Evolutionary conservation across 2,888 invertebrate genomes (phyloP), one percentile per base, ranked within the genome.

Genomic region (Metellina segmentata): DNA sequence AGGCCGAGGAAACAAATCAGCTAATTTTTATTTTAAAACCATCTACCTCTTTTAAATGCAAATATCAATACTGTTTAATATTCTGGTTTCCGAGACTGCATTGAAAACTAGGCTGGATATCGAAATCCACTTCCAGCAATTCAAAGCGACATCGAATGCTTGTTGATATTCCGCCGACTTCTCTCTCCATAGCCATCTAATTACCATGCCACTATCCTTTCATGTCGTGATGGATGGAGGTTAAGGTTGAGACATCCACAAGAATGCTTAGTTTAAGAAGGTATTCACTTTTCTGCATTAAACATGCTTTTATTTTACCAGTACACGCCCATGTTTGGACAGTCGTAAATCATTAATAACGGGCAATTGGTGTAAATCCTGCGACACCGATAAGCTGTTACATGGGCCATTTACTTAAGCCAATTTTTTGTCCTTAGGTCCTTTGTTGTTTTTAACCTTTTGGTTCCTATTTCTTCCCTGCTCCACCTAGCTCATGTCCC

Each of bases 401-500:
- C 61, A 53, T 85, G 85, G n/a, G 53, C 53, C 74, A 53, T 81
- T 82, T 89, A 69, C 74, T 82, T 70, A 83, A 85, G 52, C 70
- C 19, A 61, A 78, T 51, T 74, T 89, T 83, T 71, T 86, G 11
- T 83, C 48, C 48, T 19, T 7, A n/a, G 72, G 82, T 82, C 72
- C 82, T 89, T 83, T 34, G 71, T 89, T 83, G 78, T 77, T 83
- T 89, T 77, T 83, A 81, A 81, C 75, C 88, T 51, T 78, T 85
- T 85, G 77, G 85, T 78, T 89, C 89, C 13, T 11, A 74, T 88
- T 88, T 69, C 51, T 75, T 77, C 77, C 34, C 51, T 77, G 79
- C 85, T 90, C 89, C 85, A 34, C 89, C 89, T 89, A 81, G 20
- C 72, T 72, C 48, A 70, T 89, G 85, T 85, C 85, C 90, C 81